phyloP scores from a whole-genome alignment of 2,888 invertebrate species.

The Cephus runcator region DNA sequence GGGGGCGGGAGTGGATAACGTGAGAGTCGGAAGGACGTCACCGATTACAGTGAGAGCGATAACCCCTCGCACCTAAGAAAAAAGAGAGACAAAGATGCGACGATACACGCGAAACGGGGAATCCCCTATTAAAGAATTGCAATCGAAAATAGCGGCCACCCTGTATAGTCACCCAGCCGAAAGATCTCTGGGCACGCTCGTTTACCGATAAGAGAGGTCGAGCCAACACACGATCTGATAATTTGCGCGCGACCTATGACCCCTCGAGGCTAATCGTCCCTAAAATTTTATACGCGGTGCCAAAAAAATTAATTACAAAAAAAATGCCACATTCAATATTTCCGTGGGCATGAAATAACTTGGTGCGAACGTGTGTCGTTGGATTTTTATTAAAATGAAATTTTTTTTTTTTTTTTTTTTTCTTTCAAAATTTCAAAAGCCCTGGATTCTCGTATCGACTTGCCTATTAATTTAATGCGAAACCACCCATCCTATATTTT shows the following conservation, averaged over 20 bases:
- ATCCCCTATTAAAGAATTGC: no score
- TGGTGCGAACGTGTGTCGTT: not conserved
- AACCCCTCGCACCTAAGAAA: not conserved
- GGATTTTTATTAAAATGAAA: not conserved
- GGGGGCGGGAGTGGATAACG: not conserved
- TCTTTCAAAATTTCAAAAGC: not conserved
- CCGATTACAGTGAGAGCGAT: not conserved
- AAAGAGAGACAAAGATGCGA: not conserved
- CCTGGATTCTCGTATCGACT: not conserved
- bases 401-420: no score
- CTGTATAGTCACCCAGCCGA: not conserved
- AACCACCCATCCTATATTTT: not conserved
- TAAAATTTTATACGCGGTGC: not conserved
- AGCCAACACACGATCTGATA: not conserved
- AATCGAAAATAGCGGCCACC: not conserved
- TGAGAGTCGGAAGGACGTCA: not conserved
- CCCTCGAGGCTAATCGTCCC: not conserved
- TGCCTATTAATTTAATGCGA: not conserved
- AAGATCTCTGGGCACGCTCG: not conserved
- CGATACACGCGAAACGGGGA: not conserved
- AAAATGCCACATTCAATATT: not conserved
- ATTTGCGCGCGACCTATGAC: not conserved
- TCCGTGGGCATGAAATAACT: not conserved
- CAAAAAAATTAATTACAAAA: not conserved
- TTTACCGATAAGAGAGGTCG: not conserved